Conservation (phyloP, 2,113 vertebrate species). For the Epinephelus moara region DNA sequence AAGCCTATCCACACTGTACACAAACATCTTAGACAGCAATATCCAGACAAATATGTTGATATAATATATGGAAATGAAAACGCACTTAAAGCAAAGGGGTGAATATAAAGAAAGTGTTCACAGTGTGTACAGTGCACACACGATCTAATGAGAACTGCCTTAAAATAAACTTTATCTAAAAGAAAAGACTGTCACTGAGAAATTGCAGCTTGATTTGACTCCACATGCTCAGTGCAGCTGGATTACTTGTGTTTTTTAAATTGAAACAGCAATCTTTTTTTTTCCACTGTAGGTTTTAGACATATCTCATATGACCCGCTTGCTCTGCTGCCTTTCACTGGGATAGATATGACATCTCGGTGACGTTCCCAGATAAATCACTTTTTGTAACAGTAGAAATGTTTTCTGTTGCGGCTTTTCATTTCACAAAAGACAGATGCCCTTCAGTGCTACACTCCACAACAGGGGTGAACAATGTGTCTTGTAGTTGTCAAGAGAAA, state of each 20-base stretch:
- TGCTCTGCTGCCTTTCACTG: constrained; percentile 80
- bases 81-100: not conserved
- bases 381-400: constrained; percentile 77
- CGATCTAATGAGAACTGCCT: constrained; percentile 25
- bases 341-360: constrained; percentile 78
- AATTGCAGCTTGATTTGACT: constrained; percentile 58
- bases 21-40: constrained; percentile 2
- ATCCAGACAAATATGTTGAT: not conserved
- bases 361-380: constrained; percentile 83
- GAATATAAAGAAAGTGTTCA: not conserved
- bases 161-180: constrained; percentile 49
- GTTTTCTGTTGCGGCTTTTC: constrained; percentile 76
- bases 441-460: constrained; percentile 72
- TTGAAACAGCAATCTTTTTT: constrained; percentile 75
- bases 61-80: not conserved
- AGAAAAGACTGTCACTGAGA: constrained; percentile 27
- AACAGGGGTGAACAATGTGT: constrained; percentile 74
- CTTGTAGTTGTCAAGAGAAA: constrained; percentile 78
- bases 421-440: constrained; percentile 78
- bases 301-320: constrained; percentile 80
- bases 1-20: constrained; percentile 1
- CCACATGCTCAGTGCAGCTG: constrained; percentile 50
- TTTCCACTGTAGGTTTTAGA: constrained; percentile 67
- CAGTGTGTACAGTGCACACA: not conserved
- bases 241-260: constrained; percentile 66